Base-by-base conservation (phyloP, 1,140 invertebrate genomes). In the Temnothorax curvispinosus region DNA sequence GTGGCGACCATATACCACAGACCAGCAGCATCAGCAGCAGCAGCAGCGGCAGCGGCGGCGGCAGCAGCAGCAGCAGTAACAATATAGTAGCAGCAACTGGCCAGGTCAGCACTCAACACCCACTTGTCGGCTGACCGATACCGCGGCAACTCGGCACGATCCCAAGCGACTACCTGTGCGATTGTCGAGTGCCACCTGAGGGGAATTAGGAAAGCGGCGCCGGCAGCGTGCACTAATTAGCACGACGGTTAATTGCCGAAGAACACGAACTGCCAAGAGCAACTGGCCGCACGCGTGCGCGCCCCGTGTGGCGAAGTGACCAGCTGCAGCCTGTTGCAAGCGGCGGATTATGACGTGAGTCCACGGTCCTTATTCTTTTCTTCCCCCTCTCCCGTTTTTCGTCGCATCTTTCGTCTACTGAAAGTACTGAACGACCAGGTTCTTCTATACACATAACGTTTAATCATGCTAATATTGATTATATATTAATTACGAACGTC, bases 41-140 rank as follows among this genome's bases (percentile, higher is more conserved):
- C 71, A 67, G 44, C 47, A 47, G 47, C 35, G 21, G 27, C 21
- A 72, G 35, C 58, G 47, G 3, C 7, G 60, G 50, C 71, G 44
- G 44, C 11, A 13, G 47, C 21, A 75, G 21, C 27, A 52, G 18
- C 52, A 75, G 52, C 72, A n/a, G 35, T 50, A 81, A 47, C 32
- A 69, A 32, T 7, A 58, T 7, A 58, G 21, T 38, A 77, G 56
- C 75, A 27, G 38, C 69, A 82, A 52, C 47, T 54, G 52, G 56
- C 35, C 13, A 32, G 67, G 52, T 81, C 65, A 85, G 78, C 80
- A 90, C 54, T 81, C 65, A 85, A 74, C 80, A 90, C 54, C 78
- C 88, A 85, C 89, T 90, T 90, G 78, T 89, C 80, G 74, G 78
- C 72, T 75, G 74, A 74, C 74, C 77, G 67, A 85, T 58, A 74